Percentiles rank a stretch among this genome's conserved stretches.
These are phyloP conservation scores for Plagodis dolabraria DNA, from an alignment of 2,888 invertebrate genomes.

Conservation along the genomic window DNA sequence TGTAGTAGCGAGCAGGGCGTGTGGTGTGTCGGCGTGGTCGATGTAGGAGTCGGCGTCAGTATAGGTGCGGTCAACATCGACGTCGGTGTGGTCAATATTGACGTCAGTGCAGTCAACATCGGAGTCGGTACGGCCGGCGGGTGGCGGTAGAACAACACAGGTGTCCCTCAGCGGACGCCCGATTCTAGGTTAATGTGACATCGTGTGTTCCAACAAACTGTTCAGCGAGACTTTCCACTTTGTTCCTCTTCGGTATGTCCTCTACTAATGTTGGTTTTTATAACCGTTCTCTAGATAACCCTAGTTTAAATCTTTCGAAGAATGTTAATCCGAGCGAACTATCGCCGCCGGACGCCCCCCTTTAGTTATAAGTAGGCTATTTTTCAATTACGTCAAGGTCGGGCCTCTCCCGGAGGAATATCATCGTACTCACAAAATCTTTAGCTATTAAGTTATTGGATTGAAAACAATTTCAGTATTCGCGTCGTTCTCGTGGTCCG, in stretches of 20 bases:
- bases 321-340: constrained; percentile 45
- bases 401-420: constrained; percentile 31
- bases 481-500: constrained; percentile 52
- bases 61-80: too few species aligned
- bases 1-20: too few species aligned
- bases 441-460: constrained; percentile 49
- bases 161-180: constrained; percentile 34
- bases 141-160: constrained; percentile 59
- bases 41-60: too few species aligned
- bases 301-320: constrained; percentile 58
- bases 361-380: constrained; percentile 70
- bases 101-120: too few species aligned
- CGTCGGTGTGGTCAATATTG: too few species aligned
- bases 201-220: constrained; percentile 78
- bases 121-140: constrained; percentile 34
- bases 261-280: constrained; percentile 41
- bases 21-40: too few species aligned
- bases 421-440: constrained; percentile 50
- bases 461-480: constrained; percentile 61
- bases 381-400: constrained; percentile 47
- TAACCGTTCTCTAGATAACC: constrained; percentile 46
- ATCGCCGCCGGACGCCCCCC: constrained; percentile 59
- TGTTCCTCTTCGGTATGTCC: constrained; percentile 25
- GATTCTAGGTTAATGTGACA: constrained; percentile 73
- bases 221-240: constrained; percentile 70